Conservation (phyloP, 2,888 invertebrate genomes). For the Mellilla xanthometata region DNA sequence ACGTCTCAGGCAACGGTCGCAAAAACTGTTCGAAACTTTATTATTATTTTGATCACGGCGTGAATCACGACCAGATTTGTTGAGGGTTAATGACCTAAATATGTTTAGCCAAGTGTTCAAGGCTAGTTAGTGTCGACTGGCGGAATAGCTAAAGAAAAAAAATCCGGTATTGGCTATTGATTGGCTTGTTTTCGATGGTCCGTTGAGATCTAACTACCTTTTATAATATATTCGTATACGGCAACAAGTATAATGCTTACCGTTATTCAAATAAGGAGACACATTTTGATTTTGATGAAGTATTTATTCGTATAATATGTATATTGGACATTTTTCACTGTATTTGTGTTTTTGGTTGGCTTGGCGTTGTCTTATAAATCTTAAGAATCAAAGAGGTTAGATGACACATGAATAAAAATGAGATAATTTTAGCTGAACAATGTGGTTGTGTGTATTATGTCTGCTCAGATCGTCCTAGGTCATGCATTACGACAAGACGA, state of each 20-base stretch:
- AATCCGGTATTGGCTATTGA: slow-evolving; percentile 65
- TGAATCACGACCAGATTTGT: slow-evolving; percentile 81
- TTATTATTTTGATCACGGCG: slow-evolving; percentile 76
- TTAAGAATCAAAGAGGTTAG: slow-evolving; percentile 33
- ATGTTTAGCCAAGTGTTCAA: slow-evolving; percentile 77
- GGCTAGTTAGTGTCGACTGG: slow-evolving; percentile 67
- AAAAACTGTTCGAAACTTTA: slow-evolving; percentile 78
- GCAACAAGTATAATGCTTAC: slow-evolving; percentile 47
- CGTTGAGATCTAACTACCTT: slow-evolving; percentile 34
- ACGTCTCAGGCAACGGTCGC: slow-evolving; percentile 61
- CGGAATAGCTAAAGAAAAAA: slow-evolving; percentile 64
- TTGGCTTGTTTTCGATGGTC: slow-evolving; percentile 53
- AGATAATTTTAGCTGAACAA: neutral
- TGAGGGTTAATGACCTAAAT: slow-evolving; percentile 81
- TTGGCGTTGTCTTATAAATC: slow-evolving; percentile 4
- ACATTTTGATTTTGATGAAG: neutral
- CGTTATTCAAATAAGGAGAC: slow-evolving; percentile 53
- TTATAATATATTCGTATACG: slow-evolving; percentile 48
- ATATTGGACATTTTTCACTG: neutral
- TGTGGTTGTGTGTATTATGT: neutral
- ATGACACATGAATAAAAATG: slow-evolving; percentile 40
- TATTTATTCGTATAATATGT: neutral
- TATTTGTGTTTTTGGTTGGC: too few species aligned
- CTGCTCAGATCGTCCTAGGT: slow-evolving; percentile 17
- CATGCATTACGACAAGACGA: too few species aligned